A percentile compares a stretch with the other conserved stretches of the same genome.
Conservation (phyloP, 2,888 invertebrate species). For the Hofmannophila pseudospretella region DNA sequence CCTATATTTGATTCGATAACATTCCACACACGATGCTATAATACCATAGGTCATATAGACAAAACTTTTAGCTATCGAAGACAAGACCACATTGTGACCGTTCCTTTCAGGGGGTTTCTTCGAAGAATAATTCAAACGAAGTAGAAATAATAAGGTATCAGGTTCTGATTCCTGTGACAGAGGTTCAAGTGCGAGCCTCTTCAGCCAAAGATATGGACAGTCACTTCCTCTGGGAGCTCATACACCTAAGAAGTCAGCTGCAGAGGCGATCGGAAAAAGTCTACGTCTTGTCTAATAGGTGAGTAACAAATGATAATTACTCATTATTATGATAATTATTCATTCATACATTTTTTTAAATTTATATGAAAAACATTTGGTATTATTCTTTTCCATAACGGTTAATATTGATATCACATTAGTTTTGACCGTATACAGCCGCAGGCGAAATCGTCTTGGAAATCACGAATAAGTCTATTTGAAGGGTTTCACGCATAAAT, state of each 20-base stretch:
- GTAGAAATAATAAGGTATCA: slow-evolving; percentile 98
- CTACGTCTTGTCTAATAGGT: slow-evolving; percentile 97
- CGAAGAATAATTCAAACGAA: slow-evolving; percentile 91
- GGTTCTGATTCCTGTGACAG: slow-evolving; percentile 96
- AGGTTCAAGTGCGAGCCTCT: slow-evolving; percentile 96
- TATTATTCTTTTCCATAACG: no score
- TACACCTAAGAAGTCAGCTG: slow-evolving; percentile 94
- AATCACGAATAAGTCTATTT: no score
- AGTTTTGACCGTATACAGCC: no score
- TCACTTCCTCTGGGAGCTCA: slow-evolving; percentile 98
- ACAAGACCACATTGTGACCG: not conserved
- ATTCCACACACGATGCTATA: not conserved
- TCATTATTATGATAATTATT: no score
- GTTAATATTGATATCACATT: no score
- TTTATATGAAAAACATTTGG: no score
- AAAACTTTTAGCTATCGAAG: no score
- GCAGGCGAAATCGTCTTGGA: no score
- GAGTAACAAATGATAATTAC: no score
- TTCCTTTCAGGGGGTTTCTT: slow-evolving; percentile 86
- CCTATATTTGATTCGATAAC: not conserved
- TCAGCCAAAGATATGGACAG: slow-evolving; percentile 97
- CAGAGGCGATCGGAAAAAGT: slow-evolving; percentile 97
- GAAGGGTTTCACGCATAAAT: no score
- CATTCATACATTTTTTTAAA: no score
- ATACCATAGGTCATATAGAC: no score